Percentiles rank a stretch among this genome's conserved stretches.
These are phyloP conservation scores for Pachymerium ferrugineum DNA, from an alignment of 2,888 invertebrate genomes.

Conservation along the genomic window DNA sequence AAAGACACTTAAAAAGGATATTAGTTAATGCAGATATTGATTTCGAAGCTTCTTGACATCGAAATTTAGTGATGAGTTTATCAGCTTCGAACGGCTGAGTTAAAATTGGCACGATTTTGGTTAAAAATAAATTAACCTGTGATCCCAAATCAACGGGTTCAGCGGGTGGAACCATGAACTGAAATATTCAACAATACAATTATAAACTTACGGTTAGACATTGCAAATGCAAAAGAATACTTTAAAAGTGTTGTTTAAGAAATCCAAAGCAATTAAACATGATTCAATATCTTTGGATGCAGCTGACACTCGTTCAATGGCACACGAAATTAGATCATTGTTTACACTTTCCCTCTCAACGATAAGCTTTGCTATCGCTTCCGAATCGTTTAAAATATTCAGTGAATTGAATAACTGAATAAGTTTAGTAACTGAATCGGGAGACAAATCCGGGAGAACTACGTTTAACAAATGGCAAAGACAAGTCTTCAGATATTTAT, in stretches of 20 bases:
- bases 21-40: not conserved
- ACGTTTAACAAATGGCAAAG: conserved; percentile 34
- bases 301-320: not conserved
- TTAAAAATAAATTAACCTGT: not conserved
- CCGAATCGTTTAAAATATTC: not conserved
- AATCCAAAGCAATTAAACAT: not conserved
- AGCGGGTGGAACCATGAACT: not conserved
- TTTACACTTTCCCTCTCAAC: not conserved
- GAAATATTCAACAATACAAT: not conserved
- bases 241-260: not conserved
- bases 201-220: not conserved
- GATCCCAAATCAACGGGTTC: not conserved
- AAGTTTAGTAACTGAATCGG: not conserved
- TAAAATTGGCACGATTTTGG: not conserved
- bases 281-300: not conserved
- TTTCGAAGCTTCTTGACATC: not conserved
- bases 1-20: not conserved
- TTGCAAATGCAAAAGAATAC: not conserved
- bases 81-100: not conserved
- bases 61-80: not conserved
- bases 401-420: not conserved
- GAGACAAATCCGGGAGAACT: not conserved
- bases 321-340: not conserved
- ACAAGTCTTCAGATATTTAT: conserved; percentile 35
- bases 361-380: not conserved